A percentile compares a stretch with the other conserved stretches of the same genome.
Evolutionary conservation across 2,113 vertebrate species (phyloP).

Genomic region (Nicator chloris): DNA sequence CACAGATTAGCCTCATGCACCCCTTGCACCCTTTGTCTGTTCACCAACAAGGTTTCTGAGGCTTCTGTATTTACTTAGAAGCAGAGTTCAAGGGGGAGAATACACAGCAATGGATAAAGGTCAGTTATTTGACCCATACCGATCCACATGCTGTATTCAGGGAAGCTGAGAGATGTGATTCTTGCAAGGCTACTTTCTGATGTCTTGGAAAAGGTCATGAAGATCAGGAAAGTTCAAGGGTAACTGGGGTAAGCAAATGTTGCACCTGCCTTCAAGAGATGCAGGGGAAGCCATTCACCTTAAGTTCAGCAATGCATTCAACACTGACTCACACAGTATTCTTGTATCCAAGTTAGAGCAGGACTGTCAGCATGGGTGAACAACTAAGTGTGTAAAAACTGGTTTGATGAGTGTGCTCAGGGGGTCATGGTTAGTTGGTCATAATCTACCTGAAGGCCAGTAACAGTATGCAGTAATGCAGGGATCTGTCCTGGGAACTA

Average conservation of each 20-base stretch:
- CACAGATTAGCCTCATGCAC: not conserved
- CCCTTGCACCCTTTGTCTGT: not conserved
- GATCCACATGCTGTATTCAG: not conserved
- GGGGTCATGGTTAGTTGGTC: not conserved
- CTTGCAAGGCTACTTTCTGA: not conserved
- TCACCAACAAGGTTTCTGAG: not conserved
- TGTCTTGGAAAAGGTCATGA: not conserved
- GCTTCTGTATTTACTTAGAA: not conserved
- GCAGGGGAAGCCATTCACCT: not conserved
- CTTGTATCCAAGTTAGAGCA: not conserved
- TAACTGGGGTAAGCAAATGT: not conserved
- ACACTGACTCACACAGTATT: not conserved
- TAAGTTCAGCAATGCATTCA: not conserved
- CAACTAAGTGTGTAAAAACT: not conserved
- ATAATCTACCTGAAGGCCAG: not conserved
- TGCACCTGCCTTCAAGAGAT: not conserved
- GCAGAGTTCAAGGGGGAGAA: not conserved
- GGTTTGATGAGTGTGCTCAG: not conserved
- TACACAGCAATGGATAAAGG: not conserved
- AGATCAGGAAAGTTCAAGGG: not conserved
- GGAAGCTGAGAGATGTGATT: not conserved
- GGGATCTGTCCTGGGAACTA: not conserved
- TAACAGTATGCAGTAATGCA: not conserved
- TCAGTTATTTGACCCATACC: not conserved
- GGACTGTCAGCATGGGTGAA: accelerated